A percentile compares a stretch with the other conserved stretches of the same genome.
These are phyloP conservation scores for Gopherus flavomarginatus DNA, from an alignment of 2,113 vertebrate genomes.

Conservation along the genomic window DNA sequence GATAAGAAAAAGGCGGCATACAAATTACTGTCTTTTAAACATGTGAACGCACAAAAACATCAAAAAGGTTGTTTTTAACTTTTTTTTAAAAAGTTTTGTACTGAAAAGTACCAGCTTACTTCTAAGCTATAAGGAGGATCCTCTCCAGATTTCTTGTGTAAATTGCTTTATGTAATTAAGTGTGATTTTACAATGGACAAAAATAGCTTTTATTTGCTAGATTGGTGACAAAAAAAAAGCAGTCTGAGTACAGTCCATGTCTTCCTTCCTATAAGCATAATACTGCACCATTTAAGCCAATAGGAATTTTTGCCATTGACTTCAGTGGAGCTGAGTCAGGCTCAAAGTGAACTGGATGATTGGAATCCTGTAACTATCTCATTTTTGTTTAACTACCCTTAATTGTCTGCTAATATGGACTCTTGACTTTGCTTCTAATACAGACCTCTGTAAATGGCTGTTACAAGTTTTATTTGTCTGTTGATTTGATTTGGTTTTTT, in stretches of 20 bases:
- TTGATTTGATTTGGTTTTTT: not conserved
- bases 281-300: not conserved
- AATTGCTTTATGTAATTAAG: slow-evolving; percentile 31
- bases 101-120: slow-evolving; percentile 30
- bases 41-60: not conserved
- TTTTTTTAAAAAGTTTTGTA: not conserved
- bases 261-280: not conserved
- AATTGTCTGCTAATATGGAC: not conserved
- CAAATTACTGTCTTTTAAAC: slow-evolving; percentile 14
- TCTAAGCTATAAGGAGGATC: slow-evolving; percentile 41
- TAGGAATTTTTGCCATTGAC: not conserved
- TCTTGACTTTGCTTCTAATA: fast-evolving
- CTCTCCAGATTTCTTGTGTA: slow-evolving; percentile 44
- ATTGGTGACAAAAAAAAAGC: not conserved
- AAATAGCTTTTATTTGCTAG: not conserved
- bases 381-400: not conserved
- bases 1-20: not conserved
- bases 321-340: not conserved
- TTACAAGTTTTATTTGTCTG: not conserved
- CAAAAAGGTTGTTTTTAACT: not conserved
- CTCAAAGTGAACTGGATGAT: not conserved
- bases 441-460: not conserved
- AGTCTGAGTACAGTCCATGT: not conserved
- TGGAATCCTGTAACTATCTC: not conserved
- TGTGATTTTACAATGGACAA: slow-evolving; percentile 26